Conservation (phyloP, 2,888 invertebrate species). For the Trypoxylon attenuatum region DNA sequence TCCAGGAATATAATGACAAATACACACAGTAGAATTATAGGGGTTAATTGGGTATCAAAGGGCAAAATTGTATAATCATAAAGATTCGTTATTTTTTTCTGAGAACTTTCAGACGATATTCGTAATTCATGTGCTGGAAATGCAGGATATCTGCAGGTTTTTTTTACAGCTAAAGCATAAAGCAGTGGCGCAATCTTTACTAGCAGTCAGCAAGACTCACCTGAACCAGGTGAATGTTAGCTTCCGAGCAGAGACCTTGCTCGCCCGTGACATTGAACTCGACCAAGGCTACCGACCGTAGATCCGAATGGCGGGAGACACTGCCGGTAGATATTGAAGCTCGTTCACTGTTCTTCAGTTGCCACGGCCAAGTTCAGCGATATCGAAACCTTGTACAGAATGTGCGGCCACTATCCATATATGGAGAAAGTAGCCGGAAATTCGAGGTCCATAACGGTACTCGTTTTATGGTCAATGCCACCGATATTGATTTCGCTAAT, state of each 20-base stretch:
- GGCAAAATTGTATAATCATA: no score
- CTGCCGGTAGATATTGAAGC: conserved; percentile 19
- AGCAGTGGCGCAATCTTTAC: conserved; percentile 43
- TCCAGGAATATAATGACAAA: neutral
- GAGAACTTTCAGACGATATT: no score
- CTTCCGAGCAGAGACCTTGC: conserved; percentile 1
- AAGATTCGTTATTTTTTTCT: no score
- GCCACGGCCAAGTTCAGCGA: conserved; percentile 16
- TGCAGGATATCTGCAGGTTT: neutral
- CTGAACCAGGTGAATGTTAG: conserved; percentile 5
- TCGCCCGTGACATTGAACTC: conserved; percentile 15
- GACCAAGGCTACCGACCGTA: conserved; percentile 23
- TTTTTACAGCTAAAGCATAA: neutral
- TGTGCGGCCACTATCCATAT: neutral
- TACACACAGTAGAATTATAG: no score
- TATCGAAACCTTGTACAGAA: neutral
- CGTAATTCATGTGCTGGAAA: neutral
- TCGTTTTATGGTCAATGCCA: neutral
- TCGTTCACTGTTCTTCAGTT: conserved; percentile 11
- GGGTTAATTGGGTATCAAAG: no score
- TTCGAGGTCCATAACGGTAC: conserved; percentile 24
- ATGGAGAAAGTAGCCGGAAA: neutral
- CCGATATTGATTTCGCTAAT: conserved; percentile 1
- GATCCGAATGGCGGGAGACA: neutral
- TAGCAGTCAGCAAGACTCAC: conserved; percentile 16